phyloP scores from a whole-genome alignment of 53 echinoderm and acorn worm species.

The Astropecten irregularis region DNA sequence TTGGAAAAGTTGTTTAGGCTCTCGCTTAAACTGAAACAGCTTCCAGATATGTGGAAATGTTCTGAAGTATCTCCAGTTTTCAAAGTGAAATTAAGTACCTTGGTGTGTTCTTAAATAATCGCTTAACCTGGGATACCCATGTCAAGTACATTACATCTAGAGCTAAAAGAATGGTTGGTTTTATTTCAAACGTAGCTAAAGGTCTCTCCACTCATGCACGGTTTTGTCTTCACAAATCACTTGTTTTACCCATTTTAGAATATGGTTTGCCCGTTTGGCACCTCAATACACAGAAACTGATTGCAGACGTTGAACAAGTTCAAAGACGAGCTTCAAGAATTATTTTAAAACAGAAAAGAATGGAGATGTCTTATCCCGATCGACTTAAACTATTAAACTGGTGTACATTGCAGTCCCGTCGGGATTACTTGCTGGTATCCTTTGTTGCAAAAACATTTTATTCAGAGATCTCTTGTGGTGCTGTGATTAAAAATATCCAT shows the following conservation, averaged over 20 bases:
- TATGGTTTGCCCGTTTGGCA: not conserved
- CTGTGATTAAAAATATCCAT: no score
- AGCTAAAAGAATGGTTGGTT: not conserved
- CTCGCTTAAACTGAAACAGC: no score
- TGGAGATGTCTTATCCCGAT: not conserved
- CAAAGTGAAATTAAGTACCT: constrained; percentile 14
- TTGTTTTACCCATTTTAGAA: not conserved
- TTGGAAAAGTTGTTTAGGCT: no score
- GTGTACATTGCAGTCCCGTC: not conserved
- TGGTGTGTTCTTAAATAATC: not conserved
- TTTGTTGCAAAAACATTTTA: not conserved
- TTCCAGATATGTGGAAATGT: no score
- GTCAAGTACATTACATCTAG: no score
- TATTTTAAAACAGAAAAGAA: not conserved
- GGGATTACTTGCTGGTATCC: not conserved
- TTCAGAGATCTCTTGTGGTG: no score
- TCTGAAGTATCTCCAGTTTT: no score
- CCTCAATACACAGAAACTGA: not conserved
- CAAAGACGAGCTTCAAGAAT: not conserved
- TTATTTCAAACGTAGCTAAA: not conserved
- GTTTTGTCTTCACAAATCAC: not conserved
- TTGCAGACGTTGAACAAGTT: not conserved
- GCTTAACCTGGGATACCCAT: not conserved
- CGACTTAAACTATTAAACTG: no score
- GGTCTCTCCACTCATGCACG: not conserved